Evolutionary conservation across 2,113 vertebrate genomes (phyloP).

Genomic region (Puffinus mauretanicus): DNA sequence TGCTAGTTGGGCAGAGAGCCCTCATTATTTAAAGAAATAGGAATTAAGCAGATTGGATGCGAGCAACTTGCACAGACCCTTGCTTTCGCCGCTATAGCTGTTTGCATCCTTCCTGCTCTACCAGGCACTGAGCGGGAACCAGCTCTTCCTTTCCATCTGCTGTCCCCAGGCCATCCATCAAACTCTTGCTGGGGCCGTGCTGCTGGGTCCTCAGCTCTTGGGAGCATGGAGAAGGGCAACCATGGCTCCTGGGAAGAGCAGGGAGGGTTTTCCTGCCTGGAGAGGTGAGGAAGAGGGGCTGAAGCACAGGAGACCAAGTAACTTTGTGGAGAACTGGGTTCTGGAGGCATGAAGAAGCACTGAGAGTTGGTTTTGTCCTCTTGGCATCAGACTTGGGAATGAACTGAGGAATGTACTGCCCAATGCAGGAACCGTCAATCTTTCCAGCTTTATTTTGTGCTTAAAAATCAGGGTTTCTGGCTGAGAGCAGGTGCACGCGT

Average conservation of each 20-base stretch:
- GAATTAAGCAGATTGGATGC: not conserved
- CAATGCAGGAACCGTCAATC: fast-evolving
- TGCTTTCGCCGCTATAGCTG: not conserved
- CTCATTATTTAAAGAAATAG: not conserved
- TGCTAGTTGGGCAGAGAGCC: not conserved
- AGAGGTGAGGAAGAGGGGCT: not conserved
- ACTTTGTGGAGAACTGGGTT: not conserved
- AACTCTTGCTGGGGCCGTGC: fast-evolving
- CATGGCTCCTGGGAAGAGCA: not conserved
- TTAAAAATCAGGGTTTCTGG: not conserved
- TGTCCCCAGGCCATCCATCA: not conserved
- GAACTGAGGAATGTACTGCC: not conserved
- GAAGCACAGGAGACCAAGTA: not conserved
- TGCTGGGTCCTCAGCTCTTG: not conserved
- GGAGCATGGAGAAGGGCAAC: fast-evolving
- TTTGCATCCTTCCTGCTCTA: not conserved
- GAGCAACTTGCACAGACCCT: not conserved
- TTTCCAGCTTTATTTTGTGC: not conserved
- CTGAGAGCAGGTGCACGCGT: not conserved
- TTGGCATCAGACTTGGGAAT: not conserved
- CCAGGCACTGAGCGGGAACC: not conserved
- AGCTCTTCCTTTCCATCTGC: not conserved
- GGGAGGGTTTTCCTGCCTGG: not conserved
- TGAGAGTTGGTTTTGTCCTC: not conserved
- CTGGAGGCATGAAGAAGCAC: not conserved